Evolutionary conservation across 2,797 vertebrate genomes (phyloP), one percentile per base, ranked within the genome.

Genomic region (Cyclopterus lumpus): DNA sequence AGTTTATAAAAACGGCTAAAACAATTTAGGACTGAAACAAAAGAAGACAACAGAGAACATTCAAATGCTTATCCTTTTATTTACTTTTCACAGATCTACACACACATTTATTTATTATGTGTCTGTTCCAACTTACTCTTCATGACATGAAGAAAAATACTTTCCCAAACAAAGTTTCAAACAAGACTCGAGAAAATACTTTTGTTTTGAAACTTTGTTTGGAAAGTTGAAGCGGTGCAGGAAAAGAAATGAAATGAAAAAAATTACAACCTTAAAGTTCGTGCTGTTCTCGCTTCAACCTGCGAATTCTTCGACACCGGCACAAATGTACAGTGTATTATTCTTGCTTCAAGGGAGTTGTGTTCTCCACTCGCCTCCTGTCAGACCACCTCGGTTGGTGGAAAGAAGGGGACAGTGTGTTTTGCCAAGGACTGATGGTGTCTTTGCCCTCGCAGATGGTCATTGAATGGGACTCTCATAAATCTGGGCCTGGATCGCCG

Each of bases 391-490:
- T 84, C 84, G 79, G 71, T 83, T 61, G 84, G 67, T 64, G 67
- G 82, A 75, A 75, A 80, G 86, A 71, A 82, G 73, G 76, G 74
- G 58, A 80, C 59, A 15, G 63, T 22, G n/a, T 42, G 9, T 86
- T 86, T 90, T 90, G 77, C 85, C 87, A 88, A 77, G 61, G 66
- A 92, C 92, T 95, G 91, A 94, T 92, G 91, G 84, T 90, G 91
- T 94, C 88, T 92, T 86, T 93, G 90, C 91, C 90, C 94, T 90
- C 92, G 77, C 93, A 97, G 96, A 92, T 97, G 96, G 96, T 95
- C 95, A 71, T 75, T 96, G 92, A 97, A 97, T 75, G 95, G 95
- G 86, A 96, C 95, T 55, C 88, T 94, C 86, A 94, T 97, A 86
- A 94, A 96, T 93, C 92, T 94, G 84, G 92, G 82, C 54, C 62